Base-by-base conservation (phyloP, 1,140 invertebrate genomes). In the Diorhabda carinulata region DNA sequence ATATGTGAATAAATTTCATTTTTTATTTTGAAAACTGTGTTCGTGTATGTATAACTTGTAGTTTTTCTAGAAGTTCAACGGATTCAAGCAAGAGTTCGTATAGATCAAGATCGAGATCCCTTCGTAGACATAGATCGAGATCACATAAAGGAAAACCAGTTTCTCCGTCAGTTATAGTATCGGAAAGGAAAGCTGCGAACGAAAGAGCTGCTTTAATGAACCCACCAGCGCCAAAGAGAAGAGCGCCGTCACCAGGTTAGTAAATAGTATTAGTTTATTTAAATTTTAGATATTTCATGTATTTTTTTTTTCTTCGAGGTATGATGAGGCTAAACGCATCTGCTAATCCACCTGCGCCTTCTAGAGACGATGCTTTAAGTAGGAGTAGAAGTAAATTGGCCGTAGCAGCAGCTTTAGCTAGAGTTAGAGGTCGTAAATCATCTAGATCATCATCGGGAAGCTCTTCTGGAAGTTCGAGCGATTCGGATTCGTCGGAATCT, bases 201-300 rank as follows among this genome's bases (percentile, higher is more conserved):
- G 85, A 85, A 73, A 80, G 87, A 40, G 87, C 87, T 0, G 86
- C 87, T 74, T 78, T 89, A 59, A 90, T 90, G 88, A 89, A 89
- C 80, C 88, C 88, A 66, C 88, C 88, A 2, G 88, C 88, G 73
- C 88, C 88, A 64, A 83, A 84, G 66, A 83, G 79, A 69, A 78
- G 78, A 63, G 79, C 77, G 1, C 84, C 75, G 77, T 85, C 80
- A 77, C 84, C 77, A 77, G 84, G 56, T 84, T 81, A 73, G 52
- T 25, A 60, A 41, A 25, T 25, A 25, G 25, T 25, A 25, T 25
- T 25, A 25, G 25, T 25, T 25, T 25, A 52, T 52, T 2, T 52
- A 4, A 8, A 52, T 52, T 52, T 52, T 52, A 52, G 5, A 52
- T 52, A 5, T 9, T 9, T 52, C 45, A 52, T 52, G 5, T 52